Evolutionary conservation across 2,113 vertebrate species (phyloP).

Genomic region (Phyllostomus hastatus): DNA sequence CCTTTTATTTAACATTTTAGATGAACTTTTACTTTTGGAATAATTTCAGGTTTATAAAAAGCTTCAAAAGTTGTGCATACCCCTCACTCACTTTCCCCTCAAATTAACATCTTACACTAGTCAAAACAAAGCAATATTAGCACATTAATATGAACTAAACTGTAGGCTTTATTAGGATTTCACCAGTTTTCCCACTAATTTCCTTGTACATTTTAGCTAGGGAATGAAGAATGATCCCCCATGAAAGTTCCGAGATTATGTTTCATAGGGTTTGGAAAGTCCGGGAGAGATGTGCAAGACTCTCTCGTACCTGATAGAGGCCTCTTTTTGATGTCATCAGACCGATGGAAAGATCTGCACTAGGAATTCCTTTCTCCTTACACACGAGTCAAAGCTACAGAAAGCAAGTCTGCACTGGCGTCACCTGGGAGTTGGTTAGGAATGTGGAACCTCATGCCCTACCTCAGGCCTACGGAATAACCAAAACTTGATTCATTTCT

Average conservation of each 20-base stretch:
- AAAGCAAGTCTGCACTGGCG: background rate
- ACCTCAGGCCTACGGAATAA: background rate
- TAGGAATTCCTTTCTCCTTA: background rate
- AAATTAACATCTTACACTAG: too few species aligned
- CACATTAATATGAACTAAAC: too few species aligned
- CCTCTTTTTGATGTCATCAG: background rate
- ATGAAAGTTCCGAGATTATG: too few species aligned
- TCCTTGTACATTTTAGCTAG: background rate
- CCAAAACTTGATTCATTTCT: background rate
- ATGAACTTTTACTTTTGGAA: background rate
- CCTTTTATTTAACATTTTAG: background rate
- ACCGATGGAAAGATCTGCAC: background rate
- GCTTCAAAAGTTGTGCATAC: background rate
- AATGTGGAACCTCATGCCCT: background rate
- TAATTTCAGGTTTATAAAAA: background rate
- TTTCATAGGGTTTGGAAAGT: background rate
- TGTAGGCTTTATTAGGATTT: too few species aligned
- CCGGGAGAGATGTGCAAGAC: background rate
- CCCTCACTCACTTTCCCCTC: background rate
- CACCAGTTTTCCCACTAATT: background rate
- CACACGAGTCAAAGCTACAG: background rate
- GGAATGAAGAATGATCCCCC: background rate
- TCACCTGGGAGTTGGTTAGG: too few species aligned
- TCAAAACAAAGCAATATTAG: too few species aligned
- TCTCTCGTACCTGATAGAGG: background rate